A percentile compares a stretch with the other conserved stretches of the same genome.
Evolutionary conservation across 2,113 vertebrate species (phyloP).

Genomic region (Saccopteryx bilineata): DNA sequence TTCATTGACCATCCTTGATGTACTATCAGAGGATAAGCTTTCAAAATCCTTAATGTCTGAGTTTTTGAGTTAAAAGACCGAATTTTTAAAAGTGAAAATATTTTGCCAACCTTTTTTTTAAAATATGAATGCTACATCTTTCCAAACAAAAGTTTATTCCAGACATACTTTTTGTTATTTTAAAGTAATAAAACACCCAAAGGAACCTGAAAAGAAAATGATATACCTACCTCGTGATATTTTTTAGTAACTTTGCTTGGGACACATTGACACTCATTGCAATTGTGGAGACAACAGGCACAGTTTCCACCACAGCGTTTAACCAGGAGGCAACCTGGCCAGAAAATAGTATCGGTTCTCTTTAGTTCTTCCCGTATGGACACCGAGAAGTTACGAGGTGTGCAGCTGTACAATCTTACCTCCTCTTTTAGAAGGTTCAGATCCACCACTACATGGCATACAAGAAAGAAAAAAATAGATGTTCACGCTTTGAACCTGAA

Average conservation of each 20-base stretch:
- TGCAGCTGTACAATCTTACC: conserved; percentile 96
- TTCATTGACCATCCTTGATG: not conserved
- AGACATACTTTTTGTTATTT: not conserved
- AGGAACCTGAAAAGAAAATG: not conserved
- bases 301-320: conserved; percentile 98
- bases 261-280: conserved; percentile 95
- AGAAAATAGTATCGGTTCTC: conserved; percentile 97
- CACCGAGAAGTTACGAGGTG: conserved; percentile 97
- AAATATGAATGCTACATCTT: not conserved
- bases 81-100: not conserved
- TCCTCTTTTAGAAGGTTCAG: conserved; percentile 97
- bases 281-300: conserved; percentile 95
- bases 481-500: not conserved
- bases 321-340: conserved; percentile 97
- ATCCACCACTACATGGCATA: conserved; percentile 90
- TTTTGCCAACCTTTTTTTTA: not conserved
- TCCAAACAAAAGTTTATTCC: not conserved
- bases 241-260: conserved; percentile 95
- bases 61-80: not conserved
- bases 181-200: not conserved
- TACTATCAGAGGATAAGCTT: not conserved
- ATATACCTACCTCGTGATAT: conserved; percentile 93
- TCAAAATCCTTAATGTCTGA: not conserved
- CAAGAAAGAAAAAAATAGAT: not conserved
- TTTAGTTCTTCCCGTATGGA: conserved; percentile 96